A percentile compares a stretch with the other conserved stretches of the same genome.
phyloP scores from a whole-genome alignment of 2,113 vertebrate genomes.

The Passer montanus region DNA sequence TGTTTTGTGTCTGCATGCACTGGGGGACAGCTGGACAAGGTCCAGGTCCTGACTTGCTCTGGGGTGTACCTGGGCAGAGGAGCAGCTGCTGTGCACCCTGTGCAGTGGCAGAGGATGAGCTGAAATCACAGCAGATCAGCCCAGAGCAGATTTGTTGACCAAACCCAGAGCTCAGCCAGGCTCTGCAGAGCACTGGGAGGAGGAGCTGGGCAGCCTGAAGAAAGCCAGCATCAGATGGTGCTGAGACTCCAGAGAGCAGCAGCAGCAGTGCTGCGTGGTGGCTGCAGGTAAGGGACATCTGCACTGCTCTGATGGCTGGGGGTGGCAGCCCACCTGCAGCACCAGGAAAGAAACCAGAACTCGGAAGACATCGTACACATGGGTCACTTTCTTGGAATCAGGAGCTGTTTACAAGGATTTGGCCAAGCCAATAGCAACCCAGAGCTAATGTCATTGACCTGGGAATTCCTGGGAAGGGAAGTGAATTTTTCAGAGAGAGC shows the following conservation, averaged over 20 bases:
- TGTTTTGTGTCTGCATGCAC: neutral
- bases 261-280: rapidly evolving
- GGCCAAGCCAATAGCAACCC: neutral
- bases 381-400: neutral
- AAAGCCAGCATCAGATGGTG: neutral
- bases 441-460: neutral
- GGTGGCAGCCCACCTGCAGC: neutral
- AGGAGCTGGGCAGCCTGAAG: neutral
- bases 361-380: rapidly evolving
- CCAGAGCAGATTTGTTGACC: neutral
- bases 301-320: neutral
- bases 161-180: neutral
- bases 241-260: neutral
- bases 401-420: neutral
- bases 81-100: neutral
- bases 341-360: neutral
- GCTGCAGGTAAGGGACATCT: neutral
- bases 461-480: neutral
- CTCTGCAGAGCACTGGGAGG: neutral
- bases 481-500: neutral
- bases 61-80: neutral
- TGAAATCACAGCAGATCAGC: neutral
- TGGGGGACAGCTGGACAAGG: neutral
- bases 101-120: neutral
- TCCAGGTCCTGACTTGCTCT: too few relatives aligned